These are phyloP conservation scores for Eupsittula cactorum DNA, from an alignment of 2,113 vertebrate genomes.

Conservation along the genomic window DNA sequence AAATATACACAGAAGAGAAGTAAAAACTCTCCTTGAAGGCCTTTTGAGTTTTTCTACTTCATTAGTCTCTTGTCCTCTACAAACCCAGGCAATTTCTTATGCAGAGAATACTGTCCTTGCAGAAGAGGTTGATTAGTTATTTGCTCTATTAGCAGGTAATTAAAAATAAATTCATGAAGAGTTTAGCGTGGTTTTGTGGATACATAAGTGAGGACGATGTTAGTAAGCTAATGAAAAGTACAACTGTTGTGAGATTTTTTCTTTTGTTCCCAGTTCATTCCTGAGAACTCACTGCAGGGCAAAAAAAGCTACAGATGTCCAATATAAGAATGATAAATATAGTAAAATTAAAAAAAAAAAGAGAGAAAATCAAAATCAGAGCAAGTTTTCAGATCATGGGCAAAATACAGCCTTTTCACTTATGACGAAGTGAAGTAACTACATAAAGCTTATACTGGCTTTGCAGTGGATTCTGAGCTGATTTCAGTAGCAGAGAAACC, in stretches of 20 bases:
- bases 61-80: conserved; percentile 61
- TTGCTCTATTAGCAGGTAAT: conserved; percentile 24
- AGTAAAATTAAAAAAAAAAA: background rate
- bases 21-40: conserved; percentile 26
- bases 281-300: background rate
- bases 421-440: background rate
- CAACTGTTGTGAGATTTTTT: conserved; percentile 19
- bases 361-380: conserved; percentile 9
- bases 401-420: conserved; percentile 47
- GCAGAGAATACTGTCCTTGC: background rate
- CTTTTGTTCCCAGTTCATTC: conserved; percentile 56
- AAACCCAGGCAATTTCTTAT: conserved; percentile 57
- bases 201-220: conserved; percentile 10
- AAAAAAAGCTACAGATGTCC: background rate
- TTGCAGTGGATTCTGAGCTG: conserved; percentile 30
- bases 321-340: background rate
- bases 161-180: conserved; percentile 64
- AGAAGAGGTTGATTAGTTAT: conserved; percentile 53
- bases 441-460: conserved; percentile 19
- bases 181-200: conserved; percentile 42
- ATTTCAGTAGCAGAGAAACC: conserved; percentile 54
- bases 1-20: background rate
- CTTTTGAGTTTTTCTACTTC: background rate
- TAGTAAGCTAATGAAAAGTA: conserved; percentile 50
- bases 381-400: background rate